Conservation (phyloP, 2,797 vertebrate species). For the Sciurus carolinensis region DNA sequence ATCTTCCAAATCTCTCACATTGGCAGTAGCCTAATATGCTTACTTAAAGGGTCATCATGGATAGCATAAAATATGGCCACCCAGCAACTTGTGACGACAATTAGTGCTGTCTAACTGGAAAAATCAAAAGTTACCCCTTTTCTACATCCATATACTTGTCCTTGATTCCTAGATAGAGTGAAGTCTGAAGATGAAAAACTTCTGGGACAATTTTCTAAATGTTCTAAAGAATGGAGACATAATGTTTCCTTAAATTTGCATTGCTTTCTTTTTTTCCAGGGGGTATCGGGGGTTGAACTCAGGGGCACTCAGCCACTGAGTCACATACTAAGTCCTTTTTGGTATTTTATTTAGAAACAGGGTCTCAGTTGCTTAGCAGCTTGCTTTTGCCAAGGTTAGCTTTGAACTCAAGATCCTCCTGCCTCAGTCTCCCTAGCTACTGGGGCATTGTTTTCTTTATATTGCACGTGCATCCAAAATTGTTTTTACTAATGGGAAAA, state of each 20-base stretch:
- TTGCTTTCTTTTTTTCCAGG: too few relatives aligned
- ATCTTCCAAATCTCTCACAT: neutral
- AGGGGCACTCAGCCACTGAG: too few relatives aligned
- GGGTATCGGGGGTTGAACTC: too few relatives aligned
- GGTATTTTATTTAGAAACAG: too few relatives aligned
- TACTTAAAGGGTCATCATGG: neutral
- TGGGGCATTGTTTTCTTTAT: neutral
- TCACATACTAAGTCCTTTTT: too few relatives aligned
- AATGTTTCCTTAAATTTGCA: neutral
- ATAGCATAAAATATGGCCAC: neutral
- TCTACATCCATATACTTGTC: neutral
- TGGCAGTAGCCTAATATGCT: neutral
- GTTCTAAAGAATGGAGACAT: neutral
- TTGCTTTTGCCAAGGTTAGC: too few relatives aligned
- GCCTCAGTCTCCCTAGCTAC: too few relatives aligned
- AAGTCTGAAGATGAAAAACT: neutral
- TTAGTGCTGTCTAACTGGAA: neutral
- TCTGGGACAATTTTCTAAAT: neutral
- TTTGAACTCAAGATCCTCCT: too few relatives aligned
- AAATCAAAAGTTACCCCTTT: neutral
- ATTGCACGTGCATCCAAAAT: neutral
- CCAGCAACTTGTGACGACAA: neutral
- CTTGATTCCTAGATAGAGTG: neutral
- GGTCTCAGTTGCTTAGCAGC: too few relatives aligned
- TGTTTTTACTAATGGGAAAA: slow-evolving; percentile 10